Conservation (phyloP, 2,888 invertebrate genomes). For the Timandra comae region DNA sequence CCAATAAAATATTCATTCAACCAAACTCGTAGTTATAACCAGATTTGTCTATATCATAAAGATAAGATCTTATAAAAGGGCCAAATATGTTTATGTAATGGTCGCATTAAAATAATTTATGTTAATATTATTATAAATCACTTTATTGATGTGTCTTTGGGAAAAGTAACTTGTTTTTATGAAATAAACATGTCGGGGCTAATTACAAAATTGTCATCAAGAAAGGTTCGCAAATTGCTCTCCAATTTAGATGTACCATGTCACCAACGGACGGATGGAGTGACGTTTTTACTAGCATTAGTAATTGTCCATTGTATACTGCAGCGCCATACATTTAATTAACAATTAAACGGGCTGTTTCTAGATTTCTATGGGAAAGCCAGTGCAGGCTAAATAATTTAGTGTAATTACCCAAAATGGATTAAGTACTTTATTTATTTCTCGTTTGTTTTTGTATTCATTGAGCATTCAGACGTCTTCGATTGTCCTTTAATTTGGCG, state of each 20-base stretch:
- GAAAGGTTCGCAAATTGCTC: conserved; percentile 47
- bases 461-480: too few species aligned
- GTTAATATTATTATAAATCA: background rate
- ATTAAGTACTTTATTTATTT: conserved; percentile 6
- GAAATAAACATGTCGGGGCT: conserved; percentile 46
- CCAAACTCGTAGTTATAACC: too few species aligned
- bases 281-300: conserved; percentile 44
- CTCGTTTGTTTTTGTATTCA: too few species aligned
- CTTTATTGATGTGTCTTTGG: too few species aligned
- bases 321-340: conserved; percentile 30
- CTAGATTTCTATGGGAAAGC: conserved; percentile 17
- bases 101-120: too few species aligned
- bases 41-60: too few species aligned
- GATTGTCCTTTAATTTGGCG: too few species aligned
- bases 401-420: too few species aligned
- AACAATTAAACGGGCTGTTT: conserved; percentile 22
- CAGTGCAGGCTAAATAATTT: too few species aligned
- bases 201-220: conserved; percentile 57
- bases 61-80: too few species aligned
- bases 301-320: conserved; percentile 41
- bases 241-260: conserved; percentile 61
- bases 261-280: conserved; percentile 29
- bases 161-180: conserved; percentile 15
- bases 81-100: too few species aligned
- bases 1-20: too few species aligned